Percentiles rank a stretch among this genome's conserved stretches.
Evolutionary conservation across 2,797 vertebrate genomes (phyloP).

Genomic region (Coccyzus lansbergi): DNA sequence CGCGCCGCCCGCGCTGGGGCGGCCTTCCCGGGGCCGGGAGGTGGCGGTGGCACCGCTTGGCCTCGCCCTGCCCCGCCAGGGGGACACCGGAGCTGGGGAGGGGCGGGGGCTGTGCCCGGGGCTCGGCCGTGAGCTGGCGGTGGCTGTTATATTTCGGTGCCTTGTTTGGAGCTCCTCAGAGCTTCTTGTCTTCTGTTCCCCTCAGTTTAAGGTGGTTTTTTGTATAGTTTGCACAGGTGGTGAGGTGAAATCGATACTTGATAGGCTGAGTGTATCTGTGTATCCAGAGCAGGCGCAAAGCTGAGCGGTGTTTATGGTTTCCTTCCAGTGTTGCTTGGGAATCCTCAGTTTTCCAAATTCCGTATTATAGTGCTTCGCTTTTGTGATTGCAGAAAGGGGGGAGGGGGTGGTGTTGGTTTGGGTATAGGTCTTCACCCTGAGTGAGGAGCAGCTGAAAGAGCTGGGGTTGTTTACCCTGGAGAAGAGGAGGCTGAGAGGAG

Average conservation of each 20-base stretch:
- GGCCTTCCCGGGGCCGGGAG: too few species aligned
- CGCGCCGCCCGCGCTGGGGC: neutral
- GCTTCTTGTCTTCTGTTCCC: too few species aligned
- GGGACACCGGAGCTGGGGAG: neutral
- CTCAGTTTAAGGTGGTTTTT: neutral
- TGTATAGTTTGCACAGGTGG: rapidly evolving
- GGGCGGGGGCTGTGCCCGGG: too few species aligned
- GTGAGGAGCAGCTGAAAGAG: too few species aligned
- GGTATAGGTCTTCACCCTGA: neutral
- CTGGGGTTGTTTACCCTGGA: too few species aligned
- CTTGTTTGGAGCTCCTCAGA: neutral
- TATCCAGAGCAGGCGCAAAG: neutral
- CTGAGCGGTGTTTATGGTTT: neutral
- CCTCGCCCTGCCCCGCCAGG: neutral
- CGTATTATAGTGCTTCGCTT: neutral
- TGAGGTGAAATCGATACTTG: neutral
- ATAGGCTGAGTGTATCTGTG: neutral
- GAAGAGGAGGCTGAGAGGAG: too few species aligned
- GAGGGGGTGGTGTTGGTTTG: neutral
- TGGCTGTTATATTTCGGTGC: neutral
- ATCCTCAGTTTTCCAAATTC: neutral
- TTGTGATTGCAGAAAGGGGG: neutral
- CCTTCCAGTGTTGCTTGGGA: neutral
- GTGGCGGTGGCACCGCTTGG: neutral
- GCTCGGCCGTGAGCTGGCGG: neutral